phyloP scores from a whole-genome alignment of 1,140 invertebrate species.

The Cydia strobilella region DNA sequence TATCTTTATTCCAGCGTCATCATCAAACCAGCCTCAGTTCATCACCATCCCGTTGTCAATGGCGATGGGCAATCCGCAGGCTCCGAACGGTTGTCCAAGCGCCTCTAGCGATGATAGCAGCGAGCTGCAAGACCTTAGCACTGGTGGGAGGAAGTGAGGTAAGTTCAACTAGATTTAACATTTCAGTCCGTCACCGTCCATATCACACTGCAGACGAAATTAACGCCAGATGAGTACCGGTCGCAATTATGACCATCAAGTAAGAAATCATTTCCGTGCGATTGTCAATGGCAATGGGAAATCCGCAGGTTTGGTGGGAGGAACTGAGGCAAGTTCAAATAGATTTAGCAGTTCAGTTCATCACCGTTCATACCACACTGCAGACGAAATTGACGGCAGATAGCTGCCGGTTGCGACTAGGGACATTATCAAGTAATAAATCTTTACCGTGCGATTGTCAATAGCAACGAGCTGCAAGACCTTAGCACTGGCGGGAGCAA shows the following conservation, averaged over 20 bases:
- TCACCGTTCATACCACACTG: no score
- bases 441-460: constrained; percentile 82
- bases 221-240: no score
- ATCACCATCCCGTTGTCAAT: constrained; percentile 83
- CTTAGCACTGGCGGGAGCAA: constrained; percentile 70
- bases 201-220: no score
- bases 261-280: constrained; percentile 80
- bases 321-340: constrained; percentile 54
- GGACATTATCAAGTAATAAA: no score
- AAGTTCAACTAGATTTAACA: background rate
- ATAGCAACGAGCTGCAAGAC: constrained; percentile 77
- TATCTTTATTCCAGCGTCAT: constrained; percentile 48
- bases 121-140: constrained; percentile 76
- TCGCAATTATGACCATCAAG: no score
- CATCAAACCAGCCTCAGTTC: constrained; percentile 79
- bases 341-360: background rate
- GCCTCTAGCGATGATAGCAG: constrained; percentile 74
- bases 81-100: constrained; percentile 67
- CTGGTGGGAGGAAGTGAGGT: constrained; percentile 66
- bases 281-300: constrained; percentile 81
- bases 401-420: no score
- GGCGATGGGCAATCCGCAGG: constrained; percentile 71
- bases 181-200: background rate
- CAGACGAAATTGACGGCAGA: no score
- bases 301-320: constrained; percentile 55